These are phyloP conservation scores for Drosophila arawakana DNA, from an alignment of 1,140 invertebrate species.

Conservation along the genomic window DNA sequence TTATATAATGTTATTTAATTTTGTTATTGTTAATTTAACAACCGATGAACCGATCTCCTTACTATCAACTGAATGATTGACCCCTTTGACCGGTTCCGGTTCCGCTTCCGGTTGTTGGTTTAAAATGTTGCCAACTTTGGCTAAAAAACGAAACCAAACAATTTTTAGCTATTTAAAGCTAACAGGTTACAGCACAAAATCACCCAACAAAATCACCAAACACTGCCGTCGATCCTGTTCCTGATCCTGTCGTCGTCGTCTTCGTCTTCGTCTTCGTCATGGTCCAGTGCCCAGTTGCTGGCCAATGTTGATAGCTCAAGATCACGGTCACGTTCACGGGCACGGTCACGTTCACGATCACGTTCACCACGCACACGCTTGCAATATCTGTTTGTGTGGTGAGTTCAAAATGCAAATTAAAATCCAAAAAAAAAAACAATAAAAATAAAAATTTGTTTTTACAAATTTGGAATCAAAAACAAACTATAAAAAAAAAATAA, in stretches of 20 bases:
- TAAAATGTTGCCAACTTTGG: constrained; percentile 47
- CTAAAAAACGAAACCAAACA: constrained; percentile 27
- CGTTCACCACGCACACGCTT: constrained; percentile 69
- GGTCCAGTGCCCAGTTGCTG: constrained; percentile 37
- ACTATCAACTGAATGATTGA: constrained; percentile 55
- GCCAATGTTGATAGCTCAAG: constrained; percentile 64
- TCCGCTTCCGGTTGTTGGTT: constrained; percentile 6
- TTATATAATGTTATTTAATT: constrained; percentile 79
- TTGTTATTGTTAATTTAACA: constrained; percentile 78
- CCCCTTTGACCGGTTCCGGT: constrained; percentile 56
- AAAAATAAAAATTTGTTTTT: constrained; percentile 70
- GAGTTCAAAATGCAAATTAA: constrained; percentile 63
- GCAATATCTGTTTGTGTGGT: constrained; percentile 70
- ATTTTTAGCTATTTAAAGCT: constrained; percentile 54
- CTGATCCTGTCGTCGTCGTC: constrained; percentile 46
- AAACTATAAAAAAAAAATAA: constrained; percentile 46
- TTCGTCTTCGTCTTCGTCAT: constrained; percentile 49
- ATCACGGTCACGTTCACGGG: constrained; percentile 11
- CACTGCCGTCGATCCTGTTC: constrained; percentile 46
- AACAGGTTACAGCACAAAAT: constrained; percentile 73
- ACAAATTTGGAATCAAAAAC: constrained; percentile 73
- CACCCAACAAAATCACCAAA: constrained; percentile 64
- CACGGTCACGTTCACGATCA: no score
- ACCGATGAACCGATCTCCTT: constrained; percentile 59
- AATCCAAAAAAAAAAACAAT: constrained; percentile 50